Evolutionary conservation across 2,888 invertebrate genomes (phyloP), one percentile per base, ranked within the genome.

Genomic region (Beris morrisii): DNA sequence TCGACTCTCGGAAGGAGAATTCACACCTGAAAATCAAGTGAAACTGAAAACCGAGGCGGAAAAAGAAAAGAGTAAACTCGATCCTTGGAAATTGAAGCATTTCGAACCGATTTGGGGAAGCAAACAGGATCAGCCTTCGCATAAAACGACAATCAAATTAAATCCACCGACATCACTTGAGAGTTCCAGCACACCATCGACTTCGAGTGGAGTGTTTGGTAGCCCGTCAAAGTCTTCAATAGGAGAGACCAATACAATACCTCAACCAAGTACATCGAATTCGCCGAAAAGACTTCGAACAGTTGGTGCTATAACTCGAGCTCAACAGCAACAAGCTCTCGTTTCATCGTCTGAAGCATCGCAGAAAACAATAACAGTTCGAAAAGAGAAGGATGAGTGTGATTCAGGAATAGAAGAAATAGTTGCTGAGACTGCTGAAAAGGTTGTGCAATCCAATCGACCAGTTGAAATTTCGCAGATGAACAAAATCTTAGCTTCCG

Each of bases 71-170:
- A 90, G 90, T 74, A 94, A 93, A 81, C 84, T 97, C 68, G 97
- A 97, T 82, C 96, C 96, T 3, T 97, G 97, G 97, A 97, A 97
- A 83, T 82, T 95, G 64, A 95, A 95, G 80, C 93, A 96, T 82
- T 97, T 96, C 82, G 96, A 97, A 79, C 95, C 95, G 30, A 91
- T 95, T 74, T 97, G 96, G 96, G 96, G 96, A 66, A 91, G 94
- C 75, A 91, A 88, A 71, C 82, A 83, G 5, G 70, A 70, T 15
- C 43, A 9, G 11, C 38, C 61, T 6, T 50, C 61, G 6, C 15
- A 50, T 2, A 61, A 61, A 50, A 31, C 61, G 5, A 28, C 50
- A 38, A 50, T 61, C 7, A 61, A 61, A 38, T 22, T 61, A 3
- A 61, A 52, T 7, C 28, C 50, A 32, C 22, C 43, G 13, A 50